Evolutionary conservation across 2,797 vertebrate genomes (phyloP).

Genomic region (Monodelphis domestica): DNA sequence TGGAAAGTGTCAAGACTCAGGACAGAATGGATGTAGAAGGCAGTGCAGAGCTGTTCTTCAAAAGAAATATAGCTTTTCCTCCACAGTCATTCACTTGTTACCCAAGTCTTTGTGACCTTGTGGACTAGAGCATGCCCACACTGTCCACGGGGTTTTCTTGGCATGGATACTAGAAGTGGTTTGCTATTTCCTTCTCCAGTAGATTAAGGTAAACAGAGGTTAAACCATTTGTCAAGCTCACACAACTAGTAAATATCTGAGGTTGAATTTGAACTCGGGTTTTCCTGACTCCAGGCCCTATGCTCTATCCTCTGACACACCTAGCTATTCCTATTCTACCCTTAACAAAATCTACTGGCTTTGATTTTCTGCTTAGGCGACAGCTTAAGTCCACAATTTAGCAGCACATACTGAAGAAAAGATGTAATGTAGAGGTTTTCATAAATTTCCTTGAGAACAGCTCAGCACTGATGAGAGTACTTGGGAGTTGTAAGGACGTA

Average conservation of each 20-base stretch:
- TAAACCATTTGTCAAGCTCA: not conserved
- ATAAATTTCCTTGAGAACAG: not conserved
- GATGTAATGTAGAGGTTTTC: not conserved
- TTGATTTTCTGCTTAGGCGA: too few relatives aligned
- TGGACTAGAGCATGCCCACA: too few relatives aligned
- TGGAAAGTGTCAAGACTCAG: conserved; percentile 67
- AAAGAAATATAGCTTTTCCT: conserved; percentile 47
- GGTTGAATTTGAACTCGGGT: not conserved
- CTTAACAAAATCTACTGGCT: too few relatives aligned
- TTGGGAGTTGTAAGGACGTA: too few relatives aligned
- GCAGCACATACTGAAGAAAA: not conserved
- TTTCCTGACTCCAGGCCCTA: too few relatives aligned
- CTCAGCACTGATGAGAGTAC: not conserved
- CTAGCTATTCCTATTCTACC: too few relatives aligned
- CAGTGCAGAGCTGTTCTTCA: conserved; percentile 65
- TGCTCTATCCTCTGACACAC: too few relatives aligned
- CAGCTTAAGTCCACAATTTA: conserved; percentile 5
- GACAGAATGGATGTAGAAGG: conserved; percentile 69
- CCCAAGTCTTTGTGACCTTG: too few relatives aligned
- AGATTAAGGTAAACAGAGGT: not conserved
- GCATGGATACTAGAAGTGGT: not conserved
- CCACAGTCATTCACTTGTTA: too few relatives aligned
- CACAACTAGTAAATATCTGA: not conserved
- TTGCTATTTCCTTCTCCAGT: not conserved
- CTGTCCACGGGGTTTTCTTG: not conserved